Conservation (phyloP, 23 tunicate genomes). For the Phallusia fumigata region DNA sequence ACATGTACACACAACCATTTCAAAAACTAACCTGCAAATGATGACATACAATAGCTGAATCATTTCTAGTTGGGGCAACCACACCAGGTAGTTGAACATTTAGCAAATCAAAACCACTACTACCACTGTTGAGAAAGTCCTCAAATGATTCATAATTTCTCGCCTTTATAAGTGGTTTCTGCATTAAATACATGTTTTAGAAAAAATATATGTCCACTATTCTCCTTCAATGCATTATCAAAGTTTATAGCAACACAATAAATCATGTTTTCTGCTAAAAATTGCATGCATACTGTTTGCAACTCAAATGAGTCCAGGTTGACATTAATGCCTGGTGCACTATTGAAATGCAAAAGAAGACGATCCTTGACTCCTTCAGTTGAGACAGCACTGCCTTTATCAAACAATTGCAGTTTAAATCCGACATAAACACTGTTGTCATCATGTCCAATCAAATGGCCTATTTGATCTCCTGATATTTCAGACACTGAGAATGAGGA, state of each 20-base stretch:
- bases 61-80: neutral
- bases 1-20: neutral
- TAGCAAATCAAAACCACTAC: slow-evolving; percentile 10
- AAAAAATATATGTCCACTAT: neutral
- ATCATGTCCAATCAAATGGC: slow-evolving; percentile 13
- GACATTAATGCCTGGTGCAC: neutral
- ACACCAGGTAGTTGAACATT: slow-evolving; percentile 25
- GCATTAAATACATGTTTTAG: neutral
- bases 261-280: neutral
- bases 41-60: neutral
- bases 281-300: slow-evolving; percentile 11
- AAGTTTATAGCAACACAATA: neutral
- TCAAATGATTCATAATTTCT: slow-evolving; percentile 37
- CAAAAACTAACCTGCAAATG: neutral
- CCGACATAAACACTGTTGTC: slow-evolving; percentile 8
- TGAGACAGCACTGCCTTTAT: neutral
- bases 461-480: slow-evolving; percentile 25
- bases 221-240: neutral
- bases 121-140: slow-evolving; percentile 17
- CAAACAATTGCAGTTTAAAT: neutral
- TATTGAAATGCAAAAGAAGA: neutral
- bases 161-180: slow-evolving; percentile 17
- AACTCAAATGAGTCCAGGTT: slow-evolving; percentile 31
- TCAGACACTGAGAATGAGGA: slow-evolving; percentile 14
- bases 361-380: neutral